Evolutionary conservation across 2,797 vertebrate genomes (phyloP), one percentile per base, ranked within the genome.

Genomic region (Sciaenops ocellatus): DNA sequence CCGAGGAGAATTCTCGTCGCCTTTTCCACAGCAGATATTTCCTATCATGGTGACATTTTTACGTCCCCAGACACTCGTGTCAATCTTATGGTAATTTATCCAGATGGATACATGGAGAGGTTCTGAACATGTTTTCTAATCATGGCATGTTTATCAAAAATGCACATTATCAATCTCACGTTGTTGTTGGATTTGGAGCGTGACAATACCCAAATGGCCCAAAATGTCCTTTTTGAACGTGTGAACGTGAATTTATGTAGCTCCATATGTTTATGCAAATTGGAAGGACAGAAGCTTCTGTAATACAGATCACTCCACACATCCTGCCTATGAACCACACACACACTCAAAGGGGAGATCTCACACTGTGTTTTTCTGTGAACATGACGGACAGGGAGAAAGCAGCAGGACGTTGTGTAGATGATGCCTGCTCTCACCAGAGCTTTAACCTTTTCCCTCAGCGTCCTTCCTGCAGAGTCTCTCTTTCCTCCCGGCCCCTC

Each of bases 381-480:
- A 81, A 84, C 80, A 73, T 89, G 87, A 87, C 34, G 66, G 89
- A 87, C 85, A 78, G 75, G 60, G 64, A 72, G 66, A 22, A 80
- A 89, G 73, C 83, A 89, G 87, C 82, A 79, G 88, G 84, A 78
- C 3, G 28, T 65, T 61, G 75, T 80, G 85, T 69, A 64, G 86
- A 67, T 80, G 84, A 79, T 56, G 82, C 26, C 60, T n/a, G 59
- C 61, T 76, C 84, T 85, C 82, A 84, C 65, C 76, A 55, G 84
- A 83, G 89, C 76, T 82, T 73, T 91, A 93, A 94, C 91, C 90
- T 92, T 93, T 38, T 93, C 72, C 79, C 69, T 79, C 80, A 46
- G 84, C 76, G 15, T 82, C 76, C 73, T 79, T 72, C 87, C 85
- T 84, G 78, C 82, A 50, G 76, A 68, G 80, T 34, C 56, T 68